Base-by-base conservation (phyloP, 1,140 invertebrate species). In the Brachionus asplanchnoidis region DNA sequence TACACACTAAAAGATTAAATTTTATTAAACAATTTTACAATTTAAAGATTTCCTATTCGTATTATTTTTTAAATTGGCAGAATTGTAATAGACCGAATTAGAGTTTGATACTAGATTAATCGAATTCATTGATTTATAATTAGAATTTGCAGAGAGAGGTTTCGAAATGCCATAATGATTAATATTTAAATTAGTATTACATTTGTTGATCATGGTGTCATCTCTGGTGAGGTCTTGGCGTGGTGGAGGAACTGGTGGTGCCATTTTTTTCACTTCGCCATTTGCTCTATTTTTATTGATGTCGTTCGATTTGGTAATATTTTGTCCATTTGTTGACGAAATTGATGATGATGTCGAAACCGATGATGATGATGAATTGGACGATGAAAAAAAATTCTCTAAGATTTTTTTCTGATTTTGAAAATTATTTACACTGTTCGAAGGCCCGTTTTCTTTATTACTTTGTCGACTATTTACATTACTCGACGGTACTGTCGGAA, bases 171-270 rank as follows among this genome's bases (percentile, higher is more conserved):
- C 23, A 77, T 77, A 46, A 26, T 77, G 23, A 23, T 77, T 28
- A 26, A 77, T 77, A 77, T 77, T 77, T 20, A 73, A 73, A 77
- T 77, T 77, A 36, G 20, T 77, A 77, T 77, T 77, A 77, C 73
- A 77, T 77, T 77, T 77, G 73, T 77, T 77, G 9, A 50, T 1
- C 20, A 50, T 12, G 14, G 44, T 50, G 26, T 77, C 73, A 50
- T 77, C 73, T 77, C 23, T 46, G 44, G 11, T 50, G 0, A 77
- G 44, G 26, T 77, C 73, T 23, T 50, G 44, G 6, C 73, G 26
- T 36, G 73, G 73, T 46, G 73, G 73, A 12, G 73, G 73, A 26
- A 77, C 40, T 26, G 73, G 73, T 77, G 73, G 73, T 23, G 73
- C 73, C 44, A 77, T 50, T 46, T 77, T 77, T 50, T 77, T 77